Percentiles rank a stretch among this genome's conserved stretches.
Conservation (phyloP, 1,140 invertebrate species). For the Zelostemma sp. region DNA sequence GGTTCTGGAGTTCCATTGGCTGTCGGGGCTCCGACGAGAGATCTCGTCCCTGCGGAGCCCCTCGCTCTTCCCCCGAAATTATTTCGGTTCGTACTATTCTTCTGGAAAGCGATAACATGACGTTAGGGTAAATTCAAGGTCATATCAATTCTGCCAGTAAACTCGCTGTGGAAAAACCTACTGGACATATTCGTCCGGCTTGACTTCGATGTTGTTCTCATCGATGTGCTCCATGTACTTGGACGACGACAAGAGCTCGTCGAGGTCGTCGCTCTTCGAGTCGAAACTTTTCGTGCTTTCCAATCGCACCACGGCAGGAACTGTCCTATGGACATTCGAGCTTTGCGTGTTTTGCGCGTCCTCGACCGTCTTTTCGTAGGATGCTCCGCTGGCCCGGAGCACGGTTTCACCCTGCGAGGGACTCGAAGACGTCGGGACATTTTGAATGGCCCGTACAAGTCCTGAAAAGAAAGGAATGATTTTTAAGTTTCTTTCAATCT, state of each 20-base stretch:
- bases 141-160: no score
- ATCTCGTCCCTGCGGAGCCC: conserved; percentile 77
- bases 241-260: conserved; percentile 53
- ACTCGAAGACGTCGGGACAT: conserved; percentile 56
- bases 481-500: no score
- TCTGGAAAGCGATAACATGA: conserved; percentile 18
- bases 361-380: conserved; percentile 53
- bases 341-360: conserved; percentile 22
- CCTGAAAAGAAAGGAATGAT: no score
- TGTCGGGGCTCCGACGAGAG: conserved; percentile 76
- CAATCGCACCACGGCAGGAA: conserved; percentile 48
- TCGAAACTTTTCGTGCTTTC: conserved; percentile 56
- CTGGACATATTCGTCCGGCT: conserved; percentile 57
- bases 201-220: conserved; percentile 66
- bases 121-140: no score
- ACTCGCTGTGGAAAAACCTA: no score
- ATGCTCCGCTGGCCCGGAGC: conserved; percentile 57
- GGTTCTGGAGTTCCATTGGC: conserved; percentile 40
- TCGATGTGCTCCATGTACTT: conserved; percentile 63
- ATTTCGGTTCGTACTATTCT: conserved; percentile 56
- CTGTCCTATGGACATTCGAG: conserved; percentile 52
- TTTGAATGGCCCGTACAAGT: conserved; percentile 56
- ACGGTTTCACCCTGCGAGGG: conserved; percentile 48
- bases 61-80: conserved; percentile 77
- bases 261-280: conserved; percentile 8